A percentile compares a stretch with the other conserved stretches of the same genome.
Evolutionary conservation across 2,797 vertebrate genomes (phyloP).

Genomic region (Gymnodraco acuticeps): DNA sequence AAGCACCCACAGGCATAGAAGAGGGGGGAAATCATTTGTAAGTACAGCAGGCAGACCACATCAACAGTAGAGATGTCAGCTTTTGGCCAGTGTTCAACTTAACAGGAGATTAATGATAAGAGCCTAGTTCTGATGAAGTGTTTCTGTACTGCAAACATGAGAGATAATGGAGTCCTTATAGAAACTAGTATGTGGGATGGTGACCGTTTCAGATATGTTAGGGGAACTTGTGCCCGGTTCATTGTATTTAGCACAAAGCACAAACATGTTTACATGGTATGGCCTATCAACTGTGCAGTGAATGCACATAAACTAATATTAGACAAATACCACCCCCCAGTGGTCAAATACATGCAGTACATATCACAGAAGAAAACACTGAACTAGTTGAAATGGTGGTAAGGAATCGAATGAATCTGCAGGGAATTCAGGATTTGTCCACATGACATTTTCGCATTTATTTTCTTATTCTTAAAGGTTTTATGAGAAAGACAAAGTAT

Average conservation of each 20-base stretch:
- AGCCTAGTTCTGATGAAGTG: neutral
- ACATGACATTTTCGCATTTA: neutral
- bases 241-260: neutral
- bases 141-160: slow-evolving; percentile 3
- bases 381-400: rapidly evolving
- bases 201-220: neutral
- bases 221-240: neutral
- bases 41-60: slow-evolving; percentile 23
- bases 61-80: slow-evolving; percentile 21
- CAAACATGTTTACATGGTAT: neutral
- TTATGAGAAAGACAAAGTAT: neutral
- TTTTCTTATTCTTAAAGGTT: neutral
- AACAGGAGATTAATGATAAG: slow-evolving; percentile 24
- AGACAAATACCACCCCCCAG: slow-evolving; percentile 60
- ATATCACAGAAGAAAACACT: neutral
- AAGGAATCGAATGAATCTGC: neutral
- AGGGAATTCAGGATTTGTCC: neutral
- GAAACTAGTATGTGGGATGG: neutral
- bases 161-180: neutral
- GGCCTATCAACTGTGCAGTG: neutral
- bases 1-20: slow-evolving; percentile 26
- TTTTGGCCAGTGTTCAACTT: slow-evolving; percentile 2
- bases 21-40: slow-evolving; percentile 18
- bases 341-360: slow-evolving; percentile 34
- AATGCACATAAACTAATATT: neutral